Conservation (phyloP, 2,113 vertebrate species). For the Astatotilapia flaviijosephi region DNA sequence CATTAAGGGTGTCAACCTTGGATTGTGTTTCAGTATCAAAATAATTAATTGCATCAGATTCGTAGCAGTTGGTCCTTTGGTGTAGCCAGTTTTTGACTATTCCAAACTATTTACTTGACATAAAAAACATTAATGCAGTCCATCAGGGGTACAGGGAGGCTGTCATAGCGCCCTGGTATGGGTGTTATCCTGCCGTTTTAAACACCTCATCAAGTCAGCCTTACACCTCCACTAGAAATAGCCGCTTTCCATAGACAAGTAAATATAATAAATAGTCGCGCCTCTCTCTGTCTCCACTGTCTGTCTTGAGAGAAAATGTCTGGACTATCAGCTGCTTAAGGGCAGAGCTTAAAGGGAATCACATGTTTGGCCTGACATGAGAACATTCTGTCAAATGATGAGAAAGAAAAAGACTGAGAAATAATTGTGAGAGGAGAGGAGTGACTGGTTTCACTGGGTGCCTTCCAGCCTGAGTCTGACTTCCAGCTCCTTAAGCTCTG, state of each 20-base stretch:
- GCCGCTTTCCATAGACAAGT: conserved; percentile 46
- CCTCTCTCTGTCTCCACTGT: neutral
- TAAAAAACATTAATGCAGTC: neutral
- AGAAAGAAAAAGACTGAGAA: conserved; percentile 11
- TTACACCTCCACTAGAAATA: conserved; percentile 41
- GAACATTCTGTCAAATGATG: conserved; percentile 40
- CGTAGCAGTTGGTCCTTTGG: neutral
- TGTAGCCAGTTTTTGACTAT: neutral
- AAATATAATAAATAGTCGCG: conserved; percentile 44
- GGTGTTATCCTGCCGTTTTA: conserved; percentile 20
- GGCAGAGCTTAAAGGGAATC: conserved; percentile 51
- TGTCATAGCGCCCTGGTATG: neutral
- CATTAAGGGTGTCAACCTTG: neutral
- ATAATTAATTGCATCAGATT: neutral
- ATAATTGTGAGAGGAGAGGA: conserved; percentile 7
- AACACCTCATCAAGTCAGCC: conserved; percentile 58
- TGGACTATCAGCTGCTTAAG: conserved; percentile 42
- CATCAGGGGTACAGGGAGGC: neutral
- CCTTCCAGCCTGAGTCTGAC: neutral
- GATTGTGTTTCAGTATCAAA: neutral
- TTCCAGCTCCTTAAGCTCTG: neutral
- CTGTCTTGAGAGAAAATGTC: neutral
- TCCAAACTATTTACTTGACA: neutral
- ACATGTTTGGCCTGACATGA: conserved; percentile 66
- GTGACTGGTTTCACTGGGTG: conserved; percentile 34